Base-by-base conservation (phyloP, 2,113 vertebrate species). In the Struthidea cinerea region DNA sequence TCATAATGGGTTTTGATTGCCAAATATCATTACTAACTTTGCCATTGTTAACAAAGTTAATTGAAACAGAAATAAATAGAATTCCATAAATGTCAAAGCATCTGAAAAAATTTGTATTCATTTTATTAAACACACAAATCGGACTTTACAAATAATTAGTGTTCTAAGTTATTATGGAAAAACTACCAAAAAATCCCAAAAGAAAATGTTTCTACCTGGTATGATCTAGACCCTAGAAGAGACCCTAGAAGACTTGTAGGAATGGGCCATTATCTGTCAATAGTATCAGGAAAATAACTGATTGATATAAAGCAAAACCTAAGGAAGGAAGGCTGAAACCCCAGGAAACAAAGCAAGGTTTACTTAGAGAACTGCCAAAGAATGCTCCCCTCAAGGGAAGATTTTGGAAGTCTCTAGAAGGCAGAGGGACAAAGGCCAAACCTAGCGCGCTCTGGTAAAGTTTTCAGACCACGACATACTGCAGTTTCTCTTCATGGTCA, bases 31-130 rank as follows among this genome's bases (percentile, higher is more conserved):
- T 93, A 87, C 83, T 93, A 64, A 88, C 83, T 96, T 94, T 84
- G 87, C 89, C 57, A 94, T 97, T 33, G 32, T 92, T 96, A 95
- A 89, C 84, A 95, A 94, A 97, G 80, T 84, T 93, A 96, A 97
- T 85, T 97, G 87, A 89, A 97, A 90, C 78, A 94, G 79, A 97
- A 94, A 93, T 74, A 93, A 93, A 90, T 77, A 81, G 41, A 78
- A 83, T 95, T 78, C 88, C 63, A 91, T 59, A 69, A 96, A 97
- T 76, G 59, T 74, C 65, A 93, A 79, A 64, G 89, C 12, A 89
- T 89, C 67, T 73, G 53, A 57, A 83, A 49, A 85, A 76, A 32
- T 1, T n/a, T 49, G 46, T 63, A 78, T 74, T 91, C 35, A 70
- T 89, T 96, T 94, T 91, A 89, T 90, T 86, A 91, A 95, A 83